A percentile compares a stretch with the other conserved stretches of the same genome.
These are phyloP conservation scores for Aptenodytes patagonicus DNA, from an alignment of 2,113 vertebrate species.

Conservation along the genomic window DNA sequence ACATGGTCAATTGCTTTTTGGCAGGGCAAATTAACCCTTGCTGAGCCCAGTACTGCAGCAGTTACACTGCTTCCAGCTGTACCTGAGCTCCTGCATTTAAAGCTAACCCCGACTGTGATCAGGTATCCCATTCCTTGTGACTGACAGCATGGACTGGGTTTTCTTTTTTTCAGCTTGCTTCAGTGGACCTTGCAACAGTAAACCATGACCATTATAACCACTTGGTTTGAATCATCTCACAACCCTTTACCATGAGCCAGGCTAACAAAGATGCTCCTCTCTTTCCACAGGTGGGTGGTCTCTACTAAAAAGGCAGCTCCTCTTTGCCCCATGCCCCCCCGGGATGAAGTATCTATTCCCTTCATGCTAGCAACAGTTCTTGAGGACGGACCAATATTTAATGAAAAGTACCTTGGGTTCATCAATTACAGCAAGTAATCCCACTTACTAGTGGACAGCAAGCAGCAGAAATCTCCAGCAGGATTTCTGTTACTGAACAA, in stretches of 20 bases:
- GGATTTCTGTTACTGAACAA: neutral
- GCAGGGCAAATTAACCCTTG: neutral
- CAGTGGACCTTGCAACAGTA: neutral
- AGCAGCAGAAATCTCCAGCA: neutral
- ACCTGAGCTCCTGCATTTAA: neutral
- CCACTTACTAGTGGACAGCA: neutral
- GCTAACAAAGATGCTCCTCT: neutral
- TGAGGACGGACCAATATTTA: neutral
- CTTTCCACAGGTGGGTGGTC: neutral
- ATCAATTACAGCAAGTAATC: neutral
- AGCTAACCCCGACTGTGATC: fast-evolving
- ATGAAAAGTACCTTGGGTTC: neutral
- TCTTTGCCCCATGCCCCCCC: fast-evolving
- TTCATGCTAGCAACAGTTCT: neutral
- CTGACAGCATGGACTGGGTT: neutral
- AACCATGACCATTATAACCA: neutral
- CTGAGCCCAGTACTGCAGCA: neutral
- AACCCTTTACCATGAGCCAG: neutral
- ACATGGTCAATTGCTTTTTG: neutral
- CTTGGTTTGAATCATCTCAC: neutral
- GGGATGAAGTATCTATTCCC: neutral
- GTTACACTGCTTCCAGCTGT: neutral
- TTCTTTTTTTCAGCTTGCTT: neutral
- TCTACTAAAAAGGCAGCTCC: neutral
- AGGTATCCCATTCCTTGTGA: neutral